Evolutionary conservation across 2,113 vertebrate genomes (phyloP), one percentile per base, ranked within the genome.

Genomic region (Gymnobelideus leadbeateri): DNA sequence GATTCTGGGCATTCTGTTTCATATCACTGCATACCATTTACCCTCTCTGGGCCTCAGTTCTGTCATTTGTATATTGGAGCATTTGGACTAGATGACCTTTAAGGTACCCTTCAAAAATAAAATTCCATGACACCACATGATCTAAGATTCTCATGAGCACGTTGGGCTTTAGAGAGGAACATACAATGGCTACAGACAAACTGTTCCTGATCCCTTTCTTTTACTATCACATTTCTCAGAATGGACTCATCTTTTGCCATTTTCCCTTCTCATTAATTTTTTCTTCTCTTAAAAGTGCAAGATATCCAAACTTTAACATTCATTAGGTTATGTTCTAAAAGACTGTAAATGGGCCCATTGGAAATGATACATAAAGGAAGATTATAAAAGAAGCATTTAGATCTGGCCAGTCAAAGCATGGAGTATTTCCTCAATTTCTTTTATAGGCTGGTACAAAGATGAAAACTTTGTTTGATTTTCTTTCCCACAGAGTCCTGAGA

Each of bases 211-310:
- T 95, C 93, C 91, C 95, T 53, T 93, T 90, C 51, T 89, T 94
- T 90, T 91, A 95, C 97, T 97, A 96, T 94, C 96, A 93, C 95
- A 37, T 6, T 3, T 91, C 96, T 89, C n/a, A 96, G 97, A 96
- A 96, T 97, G 94, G 96, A 57, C 91, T 96, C 95, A 92, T 95
- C 92, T 91, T 37, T 28, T 68, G 92, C 93, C 95, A 95, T 97
- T 96, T 95, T 95, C 95, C 91, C 96, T 97, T 92, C 96, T 95
- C 93, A 96, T 97, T 97, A 97, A 97, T 96, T 98, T 97, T 96
- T 95, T 93, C 93, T 97, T 97, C 97, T 91, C 91, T 97, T 91
- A 26, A 51, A 94, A 94, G 96, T 96, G 90, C 84, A 91, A 96
- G 97, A 95, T 90, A 94, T 51, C 92, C 53, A 10, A 55, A 97